phyloP scores from a whole-genome alignment of 2,113 vertebrate genomes.

The Gila orcuttii region DNA sequence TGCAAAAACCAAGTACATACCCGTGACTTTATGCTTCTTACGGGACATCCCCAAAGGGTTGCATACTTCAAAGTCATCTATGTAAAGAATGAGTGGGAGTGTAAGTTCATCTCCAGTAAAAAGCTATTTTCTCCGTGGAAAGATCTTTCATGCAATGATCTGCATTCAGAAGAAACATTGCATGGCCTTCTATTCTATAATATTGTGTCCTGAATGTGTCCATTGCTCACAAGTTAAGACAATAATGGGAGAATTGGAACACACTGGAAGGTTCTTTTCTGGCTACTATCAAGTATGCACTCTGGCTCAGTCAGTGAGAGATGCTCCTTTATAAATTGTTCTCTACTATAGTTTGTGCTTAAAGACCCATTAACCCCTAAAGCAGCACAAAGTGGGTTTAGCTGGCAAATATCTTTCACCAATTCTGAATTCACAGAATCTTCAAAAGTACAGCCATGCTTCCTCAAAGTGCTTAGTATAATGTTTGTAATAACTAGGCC shows the following conservation, averaged over 20 bases:
- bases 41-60: too few relatives aligned
- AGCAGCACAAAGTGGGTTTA: constrained; percentile 1
- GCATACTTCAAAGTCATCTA: too few relatives aligned
- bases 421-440: too few relatives aligned
- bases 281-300: constrained; percentile 37
- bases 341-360: constrained; percentile 32
- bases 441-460: too few relatives aligned
- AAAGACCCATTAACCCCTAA: constrained; percentile 39
- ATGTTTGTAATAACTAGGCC: too few relatives aligned
- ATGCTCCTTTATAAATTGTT: constrained; percentile 33
- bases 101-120: neutral
- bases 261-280: constrained; percentile 25
- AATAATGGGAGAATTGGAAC: constrained; percentile 22
- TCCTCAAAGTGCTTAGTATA: too few relatives aligned
- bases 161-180: constrained; percentile 18
- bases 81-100: too few relatives aligned
- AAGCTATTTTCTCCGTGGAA: neutral
- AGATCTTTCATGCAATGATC: neutral
- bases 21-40: too few relatives aligned
- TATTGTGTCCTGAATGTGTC: neutral
- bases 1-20: constrained; percentile 42
- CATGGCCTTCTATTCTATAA: constrained; percentile 4
- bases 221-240: constrained; percentile 6
- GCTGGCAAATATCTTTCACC: too few relatives aligned
- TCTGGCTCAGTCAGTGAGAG: constrained; percentile 37